A percentile compares a stretch with the other conserved stretches of the same genome.
These are phyloP conservation scores for Diplodus puntazzo DNA, from an alignment of 2,797 vertebrate species.

Conservation along the genomic window DNA sequence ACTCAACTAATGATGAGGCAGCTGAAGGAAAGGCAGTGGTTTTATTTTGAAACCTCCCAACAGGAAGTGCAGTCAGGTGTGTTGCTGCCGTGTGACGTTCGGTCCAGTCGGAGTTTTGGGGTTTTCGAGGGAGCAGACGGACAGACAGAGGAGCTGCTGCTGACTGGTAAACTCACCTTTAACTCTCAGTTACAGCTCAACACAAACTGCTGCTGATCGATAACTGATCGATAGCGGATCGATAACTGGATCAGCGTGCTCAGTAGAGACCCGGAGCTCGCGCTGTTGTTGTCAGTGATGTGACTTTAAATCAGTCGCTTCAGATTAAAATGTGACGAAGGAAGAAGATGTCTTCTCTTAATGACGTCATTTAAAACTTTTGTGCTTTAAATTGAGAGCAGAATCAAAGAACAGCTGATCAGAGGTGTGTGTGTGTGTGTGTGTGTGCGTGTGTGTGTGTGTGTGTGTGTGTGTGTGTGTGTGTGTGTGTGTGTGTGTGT, in stretches of 20 bases:
- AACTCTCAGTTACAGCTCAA: not conserved
- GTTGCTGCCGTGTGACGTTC: not conserved
- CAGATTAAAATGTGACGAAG: too few relatives aligned
- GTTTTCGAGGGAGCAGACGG: not conserved
- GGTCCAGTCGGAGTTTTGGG: not conserved
- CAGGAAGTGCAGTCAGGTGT: not conserved
- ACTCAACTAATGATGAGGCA: not conserved
- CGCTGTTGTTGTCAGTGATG: too few relatives aligned
- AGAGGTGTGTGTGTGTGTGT: too few relatives aligned
- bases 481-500: too few relatives aligned
- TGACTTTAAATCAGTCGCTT: too few relatives aligned
- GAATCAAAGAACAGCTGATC: too few relatives aligned
- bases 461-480: too few relatives aligned
- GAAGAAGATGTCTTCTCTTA: too few relatives aligned
- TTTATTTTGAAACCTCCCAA: conserved; percentile 38
- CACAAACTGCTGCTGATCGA: not conserved
- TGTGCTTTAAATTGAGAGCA: too few relatives aligned
- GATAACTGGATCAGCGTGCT: not conserved
- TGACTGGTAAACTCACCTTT: conserved; percentile 42
- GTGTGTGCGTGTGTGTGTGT: too few relatives aligned
- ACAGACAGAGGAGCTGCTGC: not conserved
- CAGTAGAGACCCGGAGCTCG: not conserved
- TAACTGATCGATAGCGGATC: not conserved
- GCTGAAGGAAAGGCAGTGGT: not conserved
- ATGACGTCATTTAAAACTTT: too few relatives aligned